Percentiles rank a stretch among this genome's conserved stretches.
These are phyloP conservation scores for Polydesmus complanatus DNA, from an alignment of 2,888 invertebrate species.

Conservation along the genomic window DNA sequence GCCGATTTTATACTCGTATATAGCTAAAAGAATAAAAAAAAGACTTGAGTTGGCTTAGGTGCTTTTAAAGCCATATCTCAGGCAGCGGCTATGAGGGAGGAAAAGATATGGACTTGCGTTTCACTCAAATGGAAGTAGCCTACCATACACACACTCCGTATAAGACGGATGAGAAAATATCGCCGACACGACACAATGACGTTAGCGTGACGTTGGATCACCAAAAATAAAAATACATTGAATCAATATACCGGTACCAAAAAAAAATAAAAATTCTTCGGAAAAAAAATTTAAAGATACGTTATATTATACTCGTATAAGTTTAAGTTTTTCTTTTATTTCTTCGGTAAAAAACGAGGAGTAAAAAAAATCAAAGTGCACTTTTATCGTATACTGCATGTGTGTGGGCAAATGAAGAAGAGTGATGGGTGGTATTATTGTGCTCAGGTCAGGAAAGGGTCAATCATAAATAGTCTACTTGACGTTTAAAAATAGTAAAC, in stretches of 20 bases:
- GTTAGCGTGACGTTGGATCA: neutral
- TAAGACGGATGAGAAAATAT: neutral
- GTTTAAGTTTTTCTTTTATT: neutral
- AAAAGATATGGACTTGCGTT: too few relatives aligned
- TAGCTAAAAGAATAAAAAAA: neutral
- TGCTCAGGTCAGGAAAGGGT: too few relatives aligned
- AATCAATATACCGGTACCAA: neutral
- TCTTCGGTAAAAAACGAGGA: too few relatives aligned
- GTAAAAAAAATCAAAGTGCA: too few relatives aligned
- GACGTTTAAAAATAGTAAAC: too few relatives aligned
- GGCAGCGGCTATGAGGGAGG: neutral
- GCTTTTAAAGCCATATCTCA: neutral
- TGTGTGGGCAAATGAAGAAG: too few relatives aligned
- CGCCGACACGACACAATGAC: neutral
- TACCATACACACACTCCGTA: neutral
- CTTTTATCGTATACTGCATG: neutral
- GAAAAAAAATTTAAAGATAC: neutral
- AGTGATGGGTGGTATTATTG: too few relatives aligned
- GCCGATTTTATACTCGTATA: neutral
- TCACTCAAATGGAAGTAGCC: too few relatives aligned
- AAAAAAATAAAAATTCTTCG: neutral
- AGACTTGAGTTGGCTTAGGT: neutral
- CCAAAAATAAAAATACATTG: neutral
- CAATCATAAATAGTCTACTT: too few relatives aligned
- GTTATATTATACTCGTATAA: neutral